Evolutionary conservation across 2,888 invertebrate species (phyloP).

Genomic region (Pemphredon lugubris): DNA sequence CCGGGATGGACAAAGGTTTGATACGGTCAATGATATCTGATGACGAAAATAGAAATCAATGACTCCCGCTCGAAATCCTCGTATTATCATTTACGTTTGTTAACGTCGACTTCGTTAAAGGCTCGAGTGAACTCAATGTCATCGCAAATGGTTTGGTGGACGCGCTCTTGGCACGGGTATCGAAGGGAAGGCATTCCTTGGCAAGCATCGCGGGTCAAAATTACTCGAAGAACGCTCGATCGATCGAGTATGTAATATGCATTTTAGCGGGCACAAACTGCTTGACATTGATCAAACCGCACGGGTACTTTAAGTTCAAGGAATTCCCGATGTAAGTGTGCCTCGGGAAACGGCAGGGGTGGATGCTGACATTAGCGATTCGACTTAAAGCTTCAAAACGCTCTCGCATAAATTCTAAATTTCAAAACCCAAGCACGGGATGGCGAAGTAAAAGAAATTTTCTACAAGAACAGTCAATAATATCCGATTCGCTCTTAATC

Average conservation of each 20-base stretch:
- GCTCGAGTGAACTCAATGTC: slow-evolving; percentile 30
- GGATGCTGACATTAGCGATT: no score
- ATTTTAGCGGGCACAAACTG: not conserved
- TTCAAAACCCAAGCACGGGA: no score
- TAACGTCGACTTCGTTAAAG: slow-evolving; percentile 6
- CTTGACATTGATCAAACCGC: slow-evolving; percentile 24
- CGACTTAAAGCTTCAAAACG: no score
- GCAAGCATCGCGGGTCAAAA: slow-evolving; percentile 43
- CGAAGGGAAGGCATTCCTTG: slow-evolving; percentile 40
- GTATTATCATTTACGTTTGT: no score
- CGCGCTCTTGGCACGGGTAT: slow-evolving; percentile 36
- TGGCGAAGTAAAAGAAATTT: no score
- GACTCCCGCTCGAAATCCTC: no score
- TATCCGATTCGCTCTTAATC: no score
- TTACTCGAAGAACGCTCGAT: slow-evolving; percentile 40
- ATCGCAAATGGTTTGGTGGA: slow-evolving; percentile 35
- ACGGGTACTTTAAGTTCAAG: not conserved
- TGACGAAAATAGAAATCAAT: no score
- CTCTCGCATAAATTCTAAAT: no score
- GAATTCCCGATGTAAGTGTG: not conserved
- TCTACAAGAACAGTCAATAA: no score
- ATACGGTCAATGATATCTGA: no score
- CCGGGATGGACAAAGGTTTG: no score
- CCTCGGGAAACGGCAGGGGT: not conserved
- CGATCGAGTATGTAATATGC: slow-evolving; percentile 39